Evolutionary conservation across 2,797 vertebrate genomes (phyloP).

Genomic region (Onychomys arenicola): DNA sequence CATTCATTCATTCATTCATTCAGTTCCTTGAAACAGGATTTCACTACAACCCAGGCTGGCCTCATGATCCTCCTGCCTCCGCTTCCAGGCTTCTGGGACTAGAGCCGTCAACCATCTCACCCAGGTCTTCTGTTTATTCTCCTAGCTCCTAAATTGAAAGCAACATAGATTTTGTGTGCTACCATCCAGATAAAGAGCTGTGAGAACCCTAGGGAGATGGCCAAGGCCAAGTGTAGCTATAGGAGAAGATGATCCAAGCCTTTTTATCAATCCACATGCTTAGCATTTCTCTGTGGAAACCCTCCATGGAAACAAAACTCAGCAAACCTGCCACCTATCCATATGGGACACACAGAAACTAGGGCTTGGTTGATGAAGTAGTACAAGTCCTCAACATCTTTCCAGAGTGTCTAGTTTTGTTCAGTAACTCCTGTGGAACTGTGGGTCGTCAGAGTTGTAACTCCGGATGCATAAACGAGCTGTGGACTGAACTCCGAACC

Average conservation of each 20-base stretch:
- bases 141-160: conserved; percentile 34
- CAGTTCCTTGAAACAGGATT: background rate
- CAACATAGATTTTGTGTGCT: conserved; percentile 1
- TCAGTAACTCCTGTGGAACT: background rate
- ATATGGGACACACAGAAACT: background rate
- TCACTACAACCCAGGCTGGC: background rate
- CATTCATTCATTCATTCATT: background rate
- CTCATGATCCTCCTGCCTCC: background rate
- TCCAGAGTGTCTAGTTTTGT: background rate
- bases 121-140: background rate
- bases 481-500: background rate
- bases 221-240: background rate
- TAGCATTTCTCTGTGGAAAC: background rate
- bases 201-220: background rate
- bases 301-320: background rate
- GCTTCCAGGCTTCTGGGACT: background rate
- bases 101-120: too few relatives aligned
- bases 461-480: background rate
- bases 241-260: background rate
- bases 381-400: background rate
- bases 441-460: background rate
- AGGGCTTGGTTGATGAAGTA: background rate
- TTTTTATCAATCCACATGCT: background rate
- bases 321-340: background rate
- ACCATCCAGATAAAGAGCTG: background rate